A percentile compares a stretch with the other conserved stretches of the same genome.
These are phyloP conservation scores for Brachionus paranguensis DNA, from an alignment of 1,140 invertebrate species.

Conservation along the genomic window DNA sequence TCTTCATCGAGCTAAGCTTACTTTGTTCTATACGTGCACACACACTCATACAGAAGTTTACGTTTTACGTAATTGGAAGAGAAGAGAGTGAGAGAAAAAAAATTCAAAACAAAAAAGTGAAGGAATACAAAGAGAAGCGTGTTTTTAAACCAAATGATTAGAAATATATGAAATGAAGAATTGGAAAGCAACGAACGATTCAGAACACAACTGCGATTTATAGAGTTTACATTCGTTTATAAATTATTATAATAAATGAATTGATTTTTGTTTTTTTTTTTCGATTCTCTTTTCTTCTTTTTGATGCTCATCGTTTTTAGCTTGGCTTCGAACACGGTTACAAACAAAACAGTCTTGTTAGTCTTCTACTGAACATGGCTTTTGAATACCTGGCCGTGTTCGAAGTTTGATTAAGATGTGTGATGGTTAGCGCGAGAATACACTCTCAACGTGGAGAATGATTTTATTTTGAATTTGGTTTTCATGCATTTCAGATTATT, in stretches of 20 bases:
- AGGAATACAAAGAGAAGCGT: neutral
- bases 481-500: neutral
- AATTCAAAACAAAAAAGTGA: neutral
- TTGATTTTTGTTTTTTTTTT: neutral
- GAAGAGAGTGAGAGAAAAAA: neutral
- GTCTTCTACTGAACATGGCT: neutral
- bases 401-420: neutral
- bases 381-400: neutral
- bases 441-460: neutral
- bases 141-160: neutral
- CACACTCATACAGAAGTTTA: neutral
- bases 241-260: slow-evolving; percentile 4
- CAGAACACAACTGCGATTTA: neutral
- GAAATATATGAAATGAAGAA: neutral
- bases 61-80: neutral
- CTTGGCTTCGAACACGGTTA: neutral
- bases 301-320: neutral
- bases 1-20: neutral
- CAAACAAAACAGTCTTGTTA: neutral
- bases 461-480: neutral
- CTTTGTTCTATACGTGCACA: neutral
- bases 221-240: neutral
- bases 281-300: too few relatives aligned
- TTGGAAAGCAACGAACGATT: neutral
- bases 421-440: neutral